Evolutionary conservation across 2,113 vertebrate species (phyloP).

Genomic region (Tichodroma muraria): DNA sequence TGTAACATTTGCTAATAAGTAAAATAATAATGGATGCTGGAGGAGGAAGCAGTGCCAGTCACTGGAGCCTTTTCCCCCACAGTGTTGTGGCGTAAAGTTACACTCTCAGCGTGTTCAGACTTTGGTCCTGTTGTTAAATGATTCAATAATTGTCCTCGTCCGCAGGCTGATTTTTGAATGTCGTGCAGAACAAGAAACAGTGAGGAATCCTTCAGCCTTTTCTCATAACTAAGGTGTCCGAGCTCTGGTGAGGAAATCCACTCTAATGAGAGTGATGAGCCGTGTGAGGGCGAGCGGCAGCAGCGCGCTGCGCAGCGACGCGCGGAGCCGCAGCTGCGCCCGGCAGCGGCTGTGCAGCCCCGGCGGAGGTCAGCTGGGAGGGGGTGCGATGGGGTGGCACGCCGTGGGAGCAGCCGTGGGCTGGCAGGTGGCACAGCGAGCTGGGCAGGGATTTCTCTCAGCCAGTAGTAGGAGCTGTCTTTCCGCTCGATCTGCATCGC

Average conservation of each 20-base stretch:
- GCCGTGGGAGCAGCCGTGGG: not conserved
- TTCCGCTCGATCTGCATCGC: not conserved
- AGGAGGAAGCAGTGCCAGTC: not conserved
- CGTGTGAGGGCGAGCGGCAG: rapidly evolving
- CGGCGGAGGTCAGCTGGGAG: not conserved
- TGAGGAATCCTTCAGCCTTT: not conserved
- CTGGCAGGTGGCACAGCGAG: not conserved
- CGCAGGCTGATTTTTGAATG: not conserved
- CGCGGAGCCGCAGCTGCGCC: not conserved
- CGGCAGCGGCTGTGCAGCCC: not conserved
- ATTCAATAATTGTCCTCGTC: not conserved
- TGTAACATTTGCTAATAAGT: not conserved
- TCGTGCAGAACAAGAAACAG: not conserved
- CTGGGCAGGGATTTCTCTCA: not conserved
- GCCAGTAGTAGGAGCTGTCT: not conserved
- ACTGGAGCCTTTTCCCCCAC: not conserved
- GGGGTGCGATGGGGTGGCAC: rapidly evolving
- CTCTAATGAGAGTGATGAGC: rapidly evolving
- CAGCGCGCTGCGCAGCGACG: not conserved
- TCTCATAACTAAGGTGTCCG: rapidly evolving
- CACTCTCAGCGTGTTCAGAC: not conserved
- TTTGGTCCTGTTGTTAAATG: not conserved
- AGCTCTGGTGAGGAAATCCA: not conserved
- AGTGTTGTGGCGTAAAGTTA: not conserved
- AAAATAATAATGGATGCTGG: not conserved